phyloP scores from a whole-genome alignment of 2,797 vertebrate genomes.

The Cuniculus paca region DNA sequence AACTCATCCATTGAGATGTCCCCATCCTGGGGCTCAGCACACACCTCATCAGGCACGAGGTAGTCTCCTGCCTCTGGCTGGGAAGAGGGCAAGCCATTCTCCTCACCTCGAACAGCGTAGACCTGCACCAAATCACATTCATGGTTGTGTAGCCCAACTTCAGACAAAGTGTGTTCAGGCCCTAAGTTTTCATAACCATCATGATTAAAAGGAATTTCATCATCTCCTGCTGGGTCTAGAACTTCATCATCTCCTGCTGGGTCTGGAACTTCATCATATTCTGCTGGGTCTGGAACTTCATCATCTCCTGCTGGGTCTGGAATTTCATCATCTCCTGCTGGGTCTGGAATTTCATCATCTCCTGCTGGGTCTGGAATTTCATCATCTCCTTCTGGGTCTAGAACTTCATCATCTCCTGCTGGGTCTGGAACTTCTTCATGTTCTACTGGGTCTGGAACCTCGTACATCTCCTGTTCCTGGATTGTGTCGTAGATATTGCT shows the following conservation, averaged over 20 bases:
- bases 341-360: neutral
- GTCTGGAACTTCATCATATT: constrained; percentile 1
- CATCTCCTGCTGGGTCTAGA: neutral
- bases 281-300: neutral
- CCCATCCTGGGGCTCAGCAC: neutral
- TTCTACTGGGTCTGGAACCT: constrained; percentile 61
- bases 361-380: neutral
- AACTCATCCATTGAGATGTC: neutral
- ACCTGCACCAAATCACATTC: constrained; percentile 71
- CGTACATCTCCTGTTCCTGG: neutral
- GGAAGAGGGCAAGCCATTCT: constrained; percentile 53
- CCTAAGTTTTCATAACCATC: constrained; percentile 43
- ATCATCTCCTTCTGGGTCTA: constrained; percentile 45
- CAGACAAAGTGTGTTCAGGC: constrained; percentile 56
- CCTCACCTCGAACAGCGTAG: neutral
- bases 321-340: neutral
- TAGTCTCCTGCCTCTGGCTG: constrained; percentile 70
- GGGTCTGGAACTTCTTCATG: neutral
- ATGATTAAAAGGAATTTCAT: constrained; percentile 18
- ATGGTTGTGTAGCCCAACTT: constrained; percentile 32
- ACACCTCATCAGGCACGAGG: constrained; percentile 39
- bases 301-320: neutral
- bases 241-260: neutral
- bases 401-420: constrained; percentile 24
- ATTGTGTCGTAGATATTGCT: constrained; percentile 61